Conservation (phyloP, 2,113 vertebrate species). For the Tylochromis polylepis region DNA sequence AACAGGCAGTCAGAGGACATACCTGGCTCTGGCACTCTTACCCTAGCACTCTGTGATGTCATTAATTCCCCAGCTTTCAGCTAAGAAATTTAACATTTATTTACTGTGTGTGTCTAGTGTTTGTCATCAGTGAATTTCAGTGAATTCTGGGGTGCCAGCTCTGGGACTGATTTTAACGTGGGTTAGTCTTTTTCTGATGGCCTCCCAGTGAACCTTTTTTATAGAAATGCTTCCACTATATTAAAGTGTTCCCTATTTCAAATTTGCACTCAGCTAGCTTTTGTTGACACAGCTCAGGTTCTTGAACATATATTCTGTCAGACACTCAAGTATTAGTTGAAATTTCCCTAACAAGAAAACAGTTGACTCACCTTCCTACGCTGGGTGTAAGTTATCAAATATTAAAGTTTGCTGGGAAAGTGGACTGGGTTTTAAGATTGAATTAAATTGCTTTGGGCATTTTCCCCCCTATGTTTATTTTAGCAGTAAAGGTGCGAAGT, state of each 20-base stretch:
- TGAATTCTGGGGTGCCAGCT: neutral
- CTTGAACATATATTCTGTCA: neutral
- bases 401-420: constrained; percentile 12
- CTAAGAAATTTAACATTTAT: neutral
- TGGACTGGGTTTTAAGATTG: constrained; percentile 7
- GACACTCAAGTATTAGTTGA: neutral
- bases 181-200: neutral
- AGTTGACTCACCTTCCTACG: neutral
- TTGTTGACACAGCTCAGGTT: neutral
- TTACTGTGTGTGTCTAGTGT: neutral
- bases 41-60: neutral
- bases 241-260: neutral
- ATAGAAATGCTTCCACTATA: neutral
- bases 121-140: neutral
- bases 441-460: constrained; percentile 20
- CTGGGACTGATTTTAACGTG: neutral
- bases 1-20: constrained; percentile 3
- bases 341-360: neutral
- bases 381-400: constrained; percentile 16
- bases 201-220: neutral
- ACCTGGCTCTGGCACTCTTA: neutral
- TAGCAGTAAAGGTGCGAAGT: constrained; percentile 24
- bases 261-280: neutral
- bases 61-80: neutral
- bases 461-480: constrained; percentile 21